Evolutionary conservation across 2,888 invertebrate genomes (phyloP).

Genomic region (Schizotus pectinicornis): DNA sequence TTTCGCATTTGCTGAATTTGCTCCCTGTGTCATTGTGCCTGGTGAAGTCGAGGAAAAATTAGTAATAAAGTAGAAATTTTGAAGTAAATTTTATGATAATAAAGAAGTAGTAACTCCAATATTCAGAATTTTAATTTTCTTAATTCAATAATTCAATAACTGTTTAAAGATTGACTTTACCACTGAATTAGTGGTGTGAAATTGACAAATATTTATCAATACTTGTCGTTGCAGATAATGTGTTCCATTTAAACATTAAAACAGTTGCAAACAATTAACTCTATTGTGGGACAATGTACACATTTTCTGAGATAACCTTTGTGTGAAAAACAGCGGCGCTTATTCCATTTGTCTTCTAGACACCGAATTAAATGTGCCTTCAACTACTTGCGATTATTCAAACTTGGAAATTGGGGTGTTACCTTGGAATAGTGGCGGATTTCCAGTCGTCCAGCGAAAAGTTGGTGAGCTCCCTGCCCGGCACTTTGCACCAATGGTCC

Average conservation of each 20-base stretch:
- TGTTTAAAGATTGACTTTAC: too few species aligned
- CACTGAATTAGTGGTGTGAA: too few species aligned
- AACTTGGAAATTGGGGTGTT: not conserved
- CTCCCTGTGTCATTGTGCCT: constrained; percentile 20
- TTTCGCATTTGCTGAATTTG: constrained; percentile 58
- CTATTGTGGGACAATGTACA: too few species aligned
- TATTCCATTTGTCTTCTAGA: not conserved
- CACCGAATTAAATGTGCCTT: not conserved
- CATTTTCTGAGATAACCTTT: not conserved
- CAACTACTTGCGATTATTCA: not conserved
- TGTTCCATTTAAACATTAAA: too few species aligned
- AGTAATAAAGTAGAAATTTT: too few species aligned
- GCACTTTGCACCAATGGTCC: constrained; percentile 66
- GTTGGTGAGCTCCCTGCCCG: constrained; percentile 60
- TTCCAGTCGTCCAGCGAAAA: constrained; percentile 61
- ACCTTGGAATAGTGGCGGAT: constrained; percentile 62
- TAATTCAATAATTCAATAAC: too few species aligned
- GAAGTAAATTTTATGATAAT: too few species aligned
- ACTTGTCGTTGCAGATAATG: too few species aligned
- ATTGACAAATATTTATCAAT: too few species aligned
- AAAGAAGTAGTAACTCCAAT: too few species aligned
- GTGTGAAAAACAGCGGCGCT: not conserved
- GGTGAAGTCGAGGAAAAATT: constrained; percentile 1
- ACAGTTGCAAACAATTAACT: too few species aligned
- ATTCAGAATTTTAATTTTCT: too few species aligned